A percentile compares a stretch with the other conserved stretches of the same genome.
Evolutionary conservation across 2,888 invertebrate species (phyloP).

Genomic region (Eurois occulta): DNA sequence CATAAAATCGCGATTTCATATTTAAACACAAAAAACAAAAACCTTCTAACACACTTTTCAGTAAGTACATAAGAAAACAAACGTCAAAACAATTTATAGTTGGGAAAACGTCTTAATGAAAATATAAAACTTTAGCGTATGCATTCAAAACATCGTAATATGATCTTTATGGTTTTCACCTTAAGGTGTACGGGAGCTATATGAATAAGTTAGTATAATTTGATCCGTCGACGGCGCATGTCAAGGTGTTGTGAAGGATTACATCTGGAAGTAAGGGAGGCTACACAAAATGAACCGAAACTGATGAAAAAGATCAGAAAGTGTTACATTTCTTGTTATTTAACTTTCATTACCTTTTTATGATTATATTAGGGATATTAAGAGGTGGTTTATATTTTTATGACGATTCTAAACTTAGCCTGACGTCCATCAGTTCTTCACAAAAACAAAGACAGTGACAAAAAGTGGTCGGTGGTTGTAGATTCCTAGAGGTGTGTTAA

Average conservation of each 20-base stretch:
- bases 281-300: conserved; percentile 9
- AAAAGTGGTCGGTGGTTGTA: too few relatives aligned
- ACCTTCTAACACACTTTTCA: conserved; percentile 49
- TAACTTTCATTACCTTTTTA: background rate
- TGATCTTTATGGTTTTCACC: conserved; percentile 57
- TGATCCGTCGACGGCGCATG: conserved; percentile 72
- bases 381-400: background rate
- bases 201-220: conserved; percentile 68
- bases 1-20: background rate
- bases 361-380: too few relatives aligned
- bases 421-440: background rate
- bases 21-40: conserved; percentile 11
- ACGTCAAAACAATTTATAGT: conserved; percentile 56
- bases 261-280: conserved; percentile 71
- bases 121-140: conserved; percentile 53
- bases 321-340: background rate
- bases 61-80: conserved; percentile 39
- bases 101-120: conserved; percentile 68
- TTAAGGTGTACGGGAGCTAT: conserved; percentile 58
- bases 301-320: background rate
- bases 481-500: too few relatives aligned
- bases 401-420: background rate
- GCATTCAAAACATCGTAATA: conserved; percentile 48
- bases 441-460: background rate
- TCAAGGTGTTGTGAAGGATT: conserved; percentile 74